Evolutionary conservation across 2,113 vertebrate species (phyloP), one percentile per base, ranked within the genome.

Genomic region (Eulemur macaco): DNA sequence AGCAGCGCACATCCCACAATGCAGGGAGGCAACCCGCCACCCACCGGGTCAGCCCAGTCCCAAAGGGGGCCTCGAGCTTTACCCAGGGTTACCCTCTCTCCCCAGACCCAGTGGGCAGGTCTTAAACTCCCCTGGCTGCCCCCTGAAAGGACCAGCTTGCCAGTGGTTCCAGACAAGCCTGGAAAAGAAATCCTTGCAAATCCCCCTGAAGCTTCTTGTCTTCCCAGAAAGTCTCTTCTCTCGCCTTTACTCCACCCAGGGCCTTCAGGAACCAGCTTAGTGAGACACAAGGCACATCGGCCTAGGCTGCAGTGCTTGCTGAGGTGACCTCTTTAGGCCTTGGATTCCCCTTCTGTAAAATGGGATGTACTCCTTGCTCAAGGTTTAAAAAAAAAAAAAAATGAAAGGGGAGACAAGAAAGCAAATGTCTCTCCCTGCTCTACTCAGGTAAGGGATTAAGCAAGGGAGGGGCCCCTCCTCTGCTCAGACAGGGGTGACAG

Each of bases 141-240:
- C 10, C 66, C 21, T 27, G 0, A 52, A 47, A 78, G 63, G 69
- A 81, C 9, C 8, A 14, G 56, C 15, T 34, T 39, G 1, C 37
- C 25, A 39, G 45, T 8, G 45, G 23, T 60, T 82, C 54, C 42
- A 88, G 77, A 88, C 0, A 73, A 87, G 27, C 29, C 47, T 74
- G 34, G 37, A 10, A 50, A 73, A 82, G 45, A 69, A 68, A 37
- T 3, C 37, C 21, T 96, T 21, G 21, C 13, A 73, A 80, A 78
- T 47, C 14, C 37, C 63, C 52, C 8, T 1, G 13, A 66, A 71
- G 25, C 25, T 58, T 60, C 56, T 37, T 60, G 64, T 45, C 71
- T 88, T 78, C 81, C 83, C 63, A 76, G 64, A 31, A 87, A 78
- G 31, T 34, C 92, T 71, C 50, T 63, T 68, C 56, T 69, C 39